Evolutionary conservation across 1,140 invertebrate genomes (phyloP).

Genomic region (Sesamia nonagrioides): DNA sequence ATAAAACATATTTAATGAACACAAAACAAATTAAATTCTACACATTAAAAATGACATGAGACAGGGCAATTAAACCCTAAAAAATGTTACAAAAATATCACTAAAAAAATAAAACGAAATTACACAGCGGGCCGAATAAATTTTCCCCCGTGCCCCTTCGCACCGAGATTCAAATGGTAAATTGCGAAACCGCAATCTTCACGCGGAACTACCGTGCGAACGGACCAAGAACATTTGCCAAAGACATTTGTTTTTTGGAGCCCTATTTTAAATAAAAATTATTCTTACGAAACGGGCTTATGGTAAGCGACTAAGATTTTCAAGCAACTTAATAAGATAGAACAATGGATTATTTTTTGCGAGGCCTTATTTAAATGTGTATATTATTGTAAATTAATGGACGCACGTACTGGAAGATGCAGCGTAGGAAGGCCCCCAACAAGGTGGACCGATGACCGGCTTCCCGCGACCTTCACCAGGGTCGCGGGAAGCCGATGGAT

Average conservation of each 20-base stretch:
- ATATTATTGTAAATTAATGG: slow-evolving; percentile 22
- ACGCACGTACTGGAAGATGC: too few species aligned
- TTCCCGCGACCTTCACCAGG: too few species aligned
- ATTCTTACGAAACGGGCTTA: slow-evolving; percentile 30
- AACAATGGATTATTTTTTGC: slow-evolving; percentile 12
- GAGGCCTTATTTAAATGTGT: background rate
- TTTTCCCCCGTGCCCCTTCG: background rate
- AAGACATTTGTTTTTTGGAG: slow-evolving; percentile 41
- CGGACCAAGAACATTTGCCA: slow-evolving; percentile 33
- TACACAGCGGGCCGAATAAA: slow-evolving; percentile 20
- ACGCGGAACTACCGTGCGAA: slow-evolving; percentile 29
- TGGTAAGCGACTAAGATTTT: slow-evolving; percentile 20
- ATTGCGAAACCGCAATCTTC: slow-evolving; percentile 40
- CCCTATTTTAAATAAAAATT: slow-evolving; percentile 39
- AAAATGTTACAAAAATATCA: background rate
- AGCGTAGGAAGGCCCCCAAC: too few species aligned
- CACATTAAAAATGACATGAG: background rate
- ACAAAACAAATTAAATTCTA: background rate
- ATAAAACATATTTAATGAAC: background rate
- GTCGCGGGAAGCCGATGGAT: too few species aligned
- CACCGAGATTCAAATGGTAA: slow-evolving; percentile 37
- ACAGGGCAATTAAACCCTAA: background rate
- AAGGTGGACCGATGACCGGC: too few species aligned
- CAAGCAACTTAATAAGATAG: slow-evolving; percentile 37
- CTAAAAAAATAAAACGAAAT: background rate